Evolutionary conservation across 2,888 invertebrate species (phyloP).

Genomic region (Drosophila paracracens): DNA sequence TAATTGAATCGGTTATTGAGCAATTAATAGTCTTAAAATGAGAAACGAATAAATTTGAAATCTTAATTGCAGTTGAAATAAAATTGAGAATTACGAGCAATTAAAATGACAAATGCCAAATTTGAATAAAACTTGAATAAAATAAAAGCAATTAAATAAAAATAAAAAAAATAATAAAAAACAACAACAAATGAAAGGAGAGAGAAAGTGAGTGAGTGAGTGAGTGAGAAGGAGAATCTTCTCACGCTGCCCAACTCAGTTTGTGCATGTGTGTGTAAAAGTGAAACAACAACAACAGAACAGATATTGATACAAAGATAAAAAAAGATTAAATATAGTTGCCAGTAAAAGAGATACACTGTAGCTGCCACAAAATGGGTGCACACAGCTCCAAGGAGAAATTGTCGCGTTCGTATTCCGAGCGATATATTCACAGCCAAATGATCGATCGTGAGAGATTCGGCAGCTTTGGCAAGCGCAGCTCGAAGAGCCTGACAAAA

Average conservation of each 20-base stretch:
- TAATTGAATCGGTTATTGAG: conserved; percentile 60
- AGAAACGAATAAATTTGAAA: conserved; percentile 17
- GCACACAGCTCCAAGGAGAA: conserved; percentile 92
- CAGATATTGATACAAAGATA: background rate
- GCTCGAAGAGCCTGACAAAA: conserved; percentile 80
- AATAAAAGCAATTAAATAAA: conserved; percentile 12
- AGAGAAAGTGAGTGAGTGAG: background rate
- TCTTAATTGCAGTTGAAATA: conserved; percentile 41
- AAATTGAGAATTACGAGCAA: conserved; percentile 3
- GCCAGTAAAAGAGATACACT: background rate
- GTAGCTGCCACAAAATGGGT: conserved; percentile 86
- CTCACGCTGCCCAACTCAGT: conserved; percentile 12
- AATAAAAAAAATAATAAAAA: conserved; percentile 9
- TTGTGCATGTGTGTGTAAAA: conserved; percentile 48
- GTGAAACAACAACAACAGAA: conserved; percentile 47
- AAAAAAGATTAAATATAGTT: background rate
- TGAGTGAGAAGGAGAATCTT: background rate
- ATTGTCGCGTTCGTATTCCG: conserved; percentile 88
- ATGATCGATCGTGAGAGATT: conserved; percentile 89
- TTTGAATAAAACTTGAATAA: conserved; percentile 6
- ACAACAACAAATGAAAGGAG: conserved; percentile 60
- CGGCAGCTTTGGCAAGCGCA: conserved; percentile 89
- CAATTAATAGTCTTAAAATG: conserved; percentile 61
- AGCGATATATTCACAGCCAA: conserved; percentile 85
- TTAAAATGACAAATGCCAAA: conserved; percentile 15